These are phyloP conservation scores for Boloria euphrosyne DNA, from an alignment of 2,888 invertebrate species.

Conservation along the genomic window DNA sequence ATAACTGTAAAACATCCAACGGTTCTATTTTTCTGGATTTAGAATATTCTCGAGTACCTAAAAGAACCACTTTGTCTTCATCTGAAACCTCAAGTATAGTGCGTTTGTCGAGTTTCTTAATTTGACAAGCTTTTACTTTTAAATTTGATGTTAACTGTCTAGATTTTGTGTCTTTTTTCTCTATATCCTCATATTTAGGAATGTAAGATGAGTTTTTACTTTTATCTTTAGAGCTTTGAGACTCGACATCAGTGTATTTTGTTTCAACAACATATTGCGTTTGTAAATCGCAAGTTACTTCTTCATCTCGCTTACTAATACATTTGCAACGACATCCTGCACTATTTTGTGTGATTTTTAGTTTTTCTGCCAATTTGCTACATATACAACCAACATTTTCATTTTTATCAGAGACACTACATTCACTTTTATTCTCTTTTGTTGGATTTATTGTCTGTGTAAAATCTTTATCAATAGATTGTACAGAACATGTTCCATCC, in stretches of 20 bases:
- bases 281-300: conserved; percentile 52
- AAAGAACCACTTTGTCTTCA: conserved; percentile 45
- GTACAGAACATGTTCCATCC: conserved; percentile 27
- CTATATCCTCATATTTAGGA: not conserved
- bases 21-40: conserved; percentile 34
- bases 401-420: conserved; percentile 42
- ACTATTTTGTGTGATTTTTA: conserved; percentile 48
- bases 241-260: conserved; percentile 52
- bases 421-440: conserved; percentile 45
- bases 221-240: conserved; percentile 51
- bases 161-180: conserved; percentile 6
- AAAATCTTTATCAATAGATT: conserved; percentile 19
- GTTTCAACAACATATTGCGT: conserved; percentile 45
- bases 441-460: conserved; percentile 47
- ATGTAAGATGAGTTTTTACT: conserved; percentile 44
- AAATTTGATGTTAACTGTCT: conserved; percentile 18
- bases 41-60: conserved; percentile 18
- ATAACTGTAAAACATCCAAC: conserved; percentile 61
- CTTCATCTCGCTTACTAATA: conserved; percentile 47
- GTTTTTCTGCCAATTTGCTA: conserved; percentile 52
- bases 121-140: conserved; percentile 37
- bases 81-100: conserved; percentile 48
- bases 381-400: conserved; percentile 52
- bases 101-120: conserved; percentile 44
- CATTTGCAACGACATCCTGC: conserved; percentile 50